Evolutionary conservation across 2,888 invertebrate genomes (phyloP).

Genomic region (Scelioninae gen. 1): DNA sequence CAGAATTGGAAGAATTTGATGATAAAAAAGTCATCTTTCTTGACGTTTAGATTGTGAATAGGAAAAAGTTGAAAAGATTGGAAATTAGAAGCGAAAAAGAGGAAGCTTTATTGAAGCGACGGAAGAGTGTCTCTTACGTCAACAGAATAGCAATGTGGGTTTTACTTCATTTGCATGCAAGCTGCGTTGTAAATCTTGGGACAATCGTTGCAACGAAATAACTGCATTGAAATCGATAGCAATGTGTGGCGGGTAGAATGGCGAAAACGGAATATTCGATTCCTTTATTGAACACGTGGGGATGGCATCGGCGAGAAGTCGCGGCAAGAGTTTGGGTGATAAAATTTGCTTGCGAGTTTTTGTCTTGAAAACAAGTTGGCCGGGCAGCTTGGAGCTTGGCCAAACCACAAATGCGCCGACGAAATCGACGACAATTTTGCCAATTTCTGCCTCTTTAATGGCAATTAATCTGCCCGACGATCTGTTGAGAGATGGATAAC

Average conservation of each 20-base stretch:
- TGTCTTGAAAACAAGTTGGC: conserved; percentile 23
- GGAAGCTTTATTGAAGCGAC: not conserved
- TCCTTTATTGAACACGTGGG: conserved; percentile 30
- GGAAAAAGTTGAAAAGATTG: not conserved
- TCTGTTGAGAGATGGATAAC: conserved; percentile 40
- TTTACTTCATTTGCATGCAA: conserved; percentile 53
- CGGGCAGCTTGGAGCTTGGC: conserved; percentile 28
- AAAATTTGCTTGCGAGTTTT: not conserved
- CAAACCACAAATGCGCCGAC: conserved; percentile 31
- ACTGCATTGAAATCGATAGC: conserved; percentile 62
- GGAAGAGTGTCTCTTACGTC: not conserved
- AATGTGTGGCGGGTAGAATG: not conserved
- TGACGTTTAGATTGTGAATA: no score
- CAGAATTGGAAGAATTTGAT: no score
- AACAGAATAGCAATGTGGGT: conserved; percentile 31
- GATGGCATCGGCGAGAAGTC: not conserved
- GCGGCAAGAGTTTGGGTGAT: not conserved
- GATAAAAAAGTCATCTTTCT: not conserved
- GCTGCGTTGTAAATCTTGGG: conserved; percentile 50
- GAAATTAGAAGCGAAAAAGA: not conserved
- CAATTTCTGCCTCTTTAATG: conserved; percentile 37
- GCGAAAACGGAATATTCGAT: conserved; percentile 24
- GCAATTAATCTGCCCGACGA: conserved; percentile 45
- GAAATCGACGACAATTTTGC: conserved; percentile 45
- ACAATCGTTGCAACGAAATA: conserved; percentile 56